Percentiles rank a stretch among this genome's conserved stretches.
phyloP scores from a whole-genome alignment of 2,797 vertebrate species.

The Agapornis canus region DNA sequence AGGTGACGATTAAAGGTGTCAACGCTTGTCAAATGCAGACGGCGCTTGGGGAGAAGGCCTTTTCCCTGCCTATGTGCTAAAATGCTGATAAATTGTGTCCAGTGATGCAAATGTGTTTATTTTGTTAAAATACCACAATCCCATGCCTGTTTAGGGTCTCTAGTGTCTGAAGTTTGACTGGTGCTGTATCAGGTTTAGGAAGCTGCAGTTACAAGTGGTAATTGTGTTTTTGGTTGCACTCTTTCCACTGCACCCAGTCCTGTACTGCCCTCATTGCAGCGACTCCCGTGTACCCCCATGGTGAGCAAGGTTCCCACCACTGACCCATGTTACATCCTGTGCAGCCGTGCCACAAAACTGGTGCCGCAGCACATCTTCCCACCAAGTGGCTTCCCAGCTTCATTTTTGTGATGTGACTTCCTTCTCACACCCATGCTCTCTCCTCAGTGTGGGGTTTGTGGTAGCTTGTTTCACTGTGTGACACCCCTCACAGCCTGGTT shows the following conservation, averaged over 20 bases:
- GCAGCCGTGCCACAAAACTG: accelerated
- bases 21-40: not conserved
- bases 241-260: not conserved
- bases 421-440: not conserved
- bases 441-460: not conserved
- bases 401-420: not conserved
- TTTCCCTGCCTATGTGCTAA: not conserved
- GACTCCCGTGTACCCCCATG: not conserved
- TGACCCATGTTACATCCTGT: accelerated
- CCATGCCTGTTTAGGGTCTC: not conserved
- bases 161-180: not conserved
- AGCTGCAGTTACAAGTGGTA: not conserved
- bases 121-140: not conserved
- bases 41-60: not conserved
- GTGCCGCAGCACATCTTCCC: accelerated
- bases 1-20: slow-evolving; percentile 1
- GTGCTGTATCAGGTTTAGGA: not conserved
- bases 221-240: not conserved
- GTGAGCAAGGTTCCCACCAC: not conserved
- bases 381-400: accelerated
- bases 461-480: not conserved
- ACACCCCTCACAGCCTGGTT: not conserved
- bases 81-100: not conserved
- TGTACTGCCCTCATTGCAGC: not conserved
- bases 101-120: not conserved